These are phyloP conservation scores for Bombus breviceps DNA, from an alignment of 1,140 invertebrate genomes.

Conservation along the genomic window DNA sequence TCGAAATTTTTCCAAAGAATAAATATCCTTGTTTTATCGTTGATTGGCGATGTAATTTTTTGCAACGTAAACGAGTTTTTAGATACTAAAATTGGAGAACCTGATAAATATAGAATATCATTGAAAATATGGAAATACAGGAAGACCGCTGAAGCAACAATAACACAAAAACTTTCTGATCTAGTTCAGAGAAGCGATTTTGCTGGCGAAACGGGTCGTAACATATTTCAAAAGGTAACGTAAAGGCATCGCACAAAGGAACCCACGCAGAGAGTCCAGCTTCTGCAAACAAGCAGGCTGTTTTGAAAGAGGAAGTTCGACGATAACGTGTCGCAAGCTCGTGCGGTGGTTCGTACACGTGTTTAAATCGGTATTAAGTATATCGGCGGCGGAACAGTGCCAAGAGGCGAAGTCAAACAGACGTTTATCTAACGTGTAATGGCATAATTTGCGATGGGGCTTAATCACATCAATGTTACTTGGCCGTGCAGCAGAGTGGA, in stretches of 20 bases:
- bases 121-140: not conserved
- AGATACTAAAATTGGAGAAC: not conserved
- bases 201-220: not conserved
- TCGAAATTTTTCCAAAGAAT: not conserved
- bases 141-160: not conserved
- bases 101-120: not conserved
- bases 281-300: conserved; percentile 17
- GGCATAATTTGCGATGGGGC: conserved; percentile 78
- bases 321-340: conserved; percentile 25
- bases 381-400: conserved; percentile 66
- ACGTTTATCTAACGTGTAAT: conserved; percentile 76
- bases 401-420: conserved; percentile 74
- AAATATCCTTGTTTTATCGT: not conserved
- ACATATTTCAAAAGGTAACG: conserved; percentile 11
- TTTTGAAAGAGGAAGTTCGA: conserved; percentile 11
- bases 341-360: conserved; percentile 27
- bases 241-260: not conserved
- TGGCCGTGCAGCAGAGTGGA: conserved; percentile 76
- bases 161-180: not conserved
- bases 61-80: not conserved
- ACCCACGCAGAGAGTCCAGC: not conserved
- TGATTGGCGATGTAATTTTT: not conserved
- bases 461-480: conserved; percentile 82
- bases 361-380: conserved; percentile 64
- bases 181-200: not conserved